Conservation (phyloP, 2,797 vertebrate genomes). For the Sebastolobus alascanus region DNA sequence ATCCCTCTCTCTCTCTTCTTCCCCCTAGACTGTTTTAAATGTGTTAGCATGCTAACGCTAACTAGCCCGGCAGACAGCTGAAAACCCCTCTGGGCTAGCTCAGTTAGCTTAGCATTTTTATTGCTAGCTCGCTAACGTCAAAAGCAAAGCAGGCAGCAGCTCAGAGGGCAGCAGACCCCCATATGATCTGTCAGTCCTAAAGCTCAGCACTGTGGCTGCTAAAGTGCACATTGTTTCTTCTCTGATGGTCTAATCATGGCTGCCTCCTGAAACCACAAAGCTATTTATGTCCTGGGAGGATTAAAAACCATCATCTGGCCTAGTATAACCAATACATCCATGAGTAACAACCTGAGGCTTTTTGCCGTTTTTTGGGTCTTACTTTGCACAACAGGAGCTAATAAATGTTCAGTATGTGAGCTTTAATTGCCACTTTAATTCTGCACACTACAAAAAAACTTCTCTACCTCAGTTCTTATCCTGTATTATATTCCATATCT, state of each 20-base stretch:
- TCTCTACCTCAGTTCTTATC: too few relatives aligned
- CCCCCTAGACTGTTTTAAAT: conserved; percentile 24
- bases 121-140: conserved; percentile 52
- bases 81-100: conserved; percentile 38
- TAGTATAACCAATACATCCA: too few relatives aligned
- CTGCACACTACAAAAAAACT: too few relatives aligned
- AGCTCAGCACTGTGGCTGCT: not conserved
- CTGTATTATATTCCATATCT: too few relatives aligned
- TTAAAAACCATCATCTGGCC: conserved; percentile 66
- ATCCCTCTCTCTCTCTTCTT: not conserved
- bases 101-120: conserved; percentile 60
- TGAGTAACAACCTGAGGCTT: conserved; percentile 42
- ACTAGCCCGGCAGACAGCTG: conserved; percentile 56
- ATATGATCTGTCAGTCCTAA: conserved; percentile 31
- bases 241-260: conserved; percentile 5
- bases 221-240: not conserved
- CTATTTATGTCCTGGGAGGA: conserved; percentile 37
- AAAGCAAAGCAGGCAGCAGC: conserved; percentile 6
- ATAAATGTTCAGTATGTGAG: not conserved
- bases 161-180: conserved; percentile 17
- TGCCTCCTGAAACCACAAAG: conserved; percentile 11
- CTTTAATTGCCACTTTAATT: too few relatives aligned
- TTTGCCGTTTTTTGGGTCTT: too few relatives aligned
- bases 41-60: conserved; percentile 69
- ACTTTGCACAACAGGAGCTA: conserved; percentile 23